phyloP scores from a whole-genome alignment of 1,140 invertebrate genomes.

The Tetragonula clypearis region DNA sequence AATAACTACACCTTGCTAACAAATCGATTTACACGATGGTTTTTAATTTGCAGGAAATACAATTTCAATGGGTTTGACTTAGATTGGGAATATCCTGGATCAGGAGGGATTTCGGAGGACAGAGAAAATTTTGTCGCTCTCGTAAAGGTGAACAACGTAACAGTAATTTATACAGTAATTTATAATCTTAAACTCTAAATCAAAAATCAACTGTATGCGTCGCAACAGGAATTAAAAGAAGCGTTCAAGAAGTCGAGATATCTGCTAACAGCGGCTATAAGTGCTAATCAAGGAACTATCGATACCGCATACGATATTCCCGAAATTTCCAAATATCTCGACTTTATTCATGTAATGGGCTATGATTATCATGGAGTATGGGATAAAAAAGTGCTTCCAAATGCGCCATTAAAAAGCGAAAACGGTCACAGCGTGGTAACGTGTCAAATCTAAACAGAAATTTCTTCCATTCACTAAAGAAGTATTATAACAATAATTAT shows the following conservation, averaged over 20 bases:
- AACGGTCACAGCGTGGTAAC: slow-evolving; percentile 84
- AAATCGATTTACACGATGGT: neutral
- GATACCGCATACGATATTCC: slow-evolving; percentile 89
- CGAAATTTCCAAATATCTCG: slow-evolving; percentile 87
- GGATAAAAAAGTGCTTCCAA: slow-evolving; percentile 89
- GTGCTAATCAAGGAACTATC: slow-evolving; percentile 87
- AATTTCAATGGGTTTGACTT: slow-evolving; percentile 93
- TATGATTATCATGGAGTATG: slow-evolving; percentile 95
- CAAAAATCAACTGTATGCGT: neutral
- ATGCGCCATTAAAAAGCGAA: slow-evolving; percentile 84
- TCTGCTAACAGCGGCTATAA: slow-evolving; percentile 89
- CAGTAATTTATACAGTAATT: neutral
- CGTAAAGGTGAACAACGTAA: slow-evolving; percentile 74
- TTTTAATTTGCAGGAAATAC: slow-evolving; percentile 83
- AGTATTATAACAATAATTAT: no score
- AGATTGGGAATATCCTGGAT: slow-evolving; percentile 90
- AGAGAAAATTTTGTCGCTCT: slow-evolving; percentile 89
- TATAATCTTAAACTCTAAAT: neutral
- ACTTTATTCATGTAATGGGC: slow-evolving; percentile 94
- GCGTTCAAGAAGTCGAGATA: slow-evolving; percentile 83
- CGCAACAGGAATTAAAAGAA: slow-evolving; percentile 83
- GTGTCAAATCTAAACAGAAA: no score
- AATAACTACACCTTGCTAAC: neutral
- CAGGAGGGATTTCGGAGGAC: slow-evolving; percentile 87
- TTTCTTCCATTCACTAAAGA: no score